A percentile compares a stretch with the other conserved stretches of the same genome.
Evolutionary conservation across 2,888 invertebrate genomes (phyloP).

Genomic region (Zonitis immaculata): DNA sequence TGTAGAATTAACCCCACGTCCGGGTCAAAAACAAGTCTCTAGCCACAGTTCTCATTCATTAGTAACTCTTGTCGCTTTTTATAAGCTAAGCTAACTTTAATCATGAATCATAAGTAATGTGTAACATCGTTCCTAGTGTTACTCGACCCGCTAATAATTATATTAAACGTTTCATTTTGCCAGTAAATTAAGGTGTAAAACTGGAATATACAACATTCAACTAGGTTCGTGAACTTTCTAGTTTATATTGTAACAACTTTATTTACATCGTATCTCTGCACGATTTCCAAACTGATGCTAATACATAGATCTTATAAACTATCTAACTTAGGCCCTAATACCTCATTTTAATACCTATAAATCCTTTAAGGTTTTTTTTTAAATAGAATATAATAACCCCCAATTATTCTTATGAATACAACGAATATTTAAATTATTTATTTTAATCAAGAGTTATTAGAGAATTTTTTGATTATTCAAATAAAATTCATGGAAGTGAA

Average conservation of each 20-base stretch:
- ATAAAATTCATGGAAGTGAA: background rate
- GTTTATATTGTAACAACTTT: slow-evolving; percentile 14
- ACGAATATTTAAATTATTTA: no score
- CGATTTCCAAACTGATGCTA: background rate
- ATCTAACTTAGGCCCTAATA: slow-evolving; percentile 1
- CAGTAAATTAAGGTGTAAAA: slow-evolving; percentile 23
- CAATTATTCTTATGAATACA: background rate
- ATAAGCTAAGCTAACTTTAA: slow-evolving; percentile 26
- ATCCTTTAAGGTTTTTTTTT: background rate
- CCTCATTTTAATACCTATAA: background rate
- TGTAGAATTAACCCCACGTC: slow-evolving; percentile 35
- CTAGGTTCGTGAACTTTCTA: slow-evolving; percentile 17
- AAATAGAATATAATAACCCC: background rate
- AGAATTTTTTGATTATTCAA: background rate
- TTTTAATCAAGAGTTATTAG: background rate
- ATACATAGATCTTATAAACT: slow-evolving; percentile 1
- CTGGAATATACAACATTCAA: slow-evolving; percentile 14
- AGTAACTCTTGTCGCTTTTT: slow-evolving; percentile 30
- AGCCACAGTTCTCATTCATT: slow-evolving; percentile 29
- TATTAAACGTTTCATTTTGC: slow-evolving; percentile 30
- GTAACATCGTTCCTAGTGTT: slow-evolving; percentile 24
- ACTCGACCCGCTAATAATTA: slow-evolving; percentile 28
- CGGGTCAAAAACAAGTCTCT: slow-evolving; percentile 31
- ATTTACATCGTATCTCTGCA: slow-evolving; percentile 10
- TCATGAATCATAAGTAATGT: slow-evolving; percentile 31